Conservation (phyloP, 2,113 vertebrate genomes). For the Hemicordylus capensis region DNA sequence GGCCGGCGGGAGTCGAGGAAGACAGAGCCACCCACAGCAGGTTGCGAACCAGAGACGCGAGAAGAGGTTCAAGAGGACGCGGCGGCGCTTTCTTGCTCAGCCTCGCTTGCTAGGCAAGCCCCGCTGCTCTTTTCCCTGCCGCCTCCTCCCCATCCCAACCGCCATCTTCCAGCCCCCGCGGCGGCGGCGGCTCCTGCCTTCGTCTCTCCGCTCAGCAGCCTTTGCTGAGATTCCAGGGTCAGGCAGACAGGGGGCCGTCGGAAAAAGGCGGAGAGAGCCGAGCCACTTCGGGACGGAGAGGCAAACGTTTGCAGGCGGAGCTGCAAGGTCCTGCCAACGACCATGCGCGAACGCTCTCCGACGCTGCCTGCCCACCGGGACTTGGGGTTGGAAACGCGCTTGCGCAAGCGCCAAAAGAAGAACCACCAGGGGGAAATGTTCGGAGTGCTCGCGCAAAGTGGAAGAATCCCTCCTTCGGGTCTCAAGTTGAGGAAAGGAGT, state of each 20-base stretch:
- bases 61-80: constrained; percentile 32
- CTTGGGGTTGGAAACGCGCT: not conserved
- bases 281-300: constrained; percentile 5
- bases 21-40: constrained; percentile 34
- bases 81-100: constrained; percentile 47
- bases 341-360: not conserved
- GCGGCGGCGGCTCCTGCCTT: constrained; percentile 19
- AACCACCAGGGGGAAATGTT: too few relatives aligned
- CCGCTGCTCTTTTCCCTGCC: not conserved
- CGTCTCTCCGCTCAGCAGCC: not conserved
- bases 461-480: fast-evolving
- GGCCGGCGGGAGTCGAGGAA: constrained; percentile 23
- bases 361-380: not conserved
- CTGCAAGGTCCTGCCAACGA: not conserved
- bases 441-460: fast-evolving
- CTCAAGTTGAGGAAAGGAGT: not conserved
- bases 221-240: constrained; percentile 15
- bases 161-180: constrained; percentile 86
- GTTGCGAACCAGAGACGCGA: constrained; percentile 37
- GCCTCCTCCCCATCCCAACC: constrained; percentile 76
- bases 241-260: not conserved
- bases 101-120: constrained; percentile 30
- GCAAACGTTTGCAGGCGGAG: not conserved
- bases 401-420: not conserved
- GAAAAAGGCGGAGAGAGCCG: not conserved